phyloP scores from a whole-genome alignment of 1,140 invertebrate genomes.

The Charaxes varanes region DNA sequence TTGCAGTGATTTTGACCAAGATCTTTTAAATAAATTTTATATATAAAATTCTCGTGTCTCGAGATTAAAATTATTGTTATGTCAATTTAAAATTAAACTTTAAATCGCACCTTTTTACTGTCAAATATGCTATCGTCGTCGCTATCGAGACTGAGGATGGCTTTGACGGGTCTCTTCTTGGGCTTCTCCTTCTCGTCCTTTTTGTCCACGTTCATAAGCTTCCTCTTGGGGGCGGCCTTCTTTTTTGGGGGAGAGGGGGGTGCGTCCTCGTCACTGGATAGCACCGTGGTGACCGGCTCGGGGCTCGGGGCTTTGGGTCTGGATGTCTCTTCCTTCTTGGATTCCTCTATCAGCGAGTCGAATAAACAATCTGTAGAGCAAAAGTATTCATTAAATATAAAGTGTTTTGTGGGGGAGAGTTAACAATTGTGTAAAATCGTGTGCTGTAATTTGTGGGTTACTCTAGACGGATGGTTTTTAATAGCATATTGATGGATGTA shows the following conservation, averaged over 20 bases:
- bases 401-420: background rate
- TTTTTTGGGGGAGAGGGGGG: slow-evolving; percentile 43
- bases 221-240: slow-evolving; percentile 54
- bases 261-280: slow-evolving; percentile 51
- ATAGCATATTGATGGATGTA: background rate
- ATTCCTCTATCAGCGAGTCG: slow-evolving; percentile 69
- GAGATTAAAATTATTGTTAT: background rate
- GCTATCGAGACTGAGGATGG: slow-evolving; percentile 41
- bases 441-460: too few relatives aligned
- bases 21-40: too few relatives aligned
- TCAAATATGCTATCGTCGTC: slow-evolving; percentile 69
- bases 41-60: too few relatives aligned
- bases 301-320: slow-evolving; percentile 25
- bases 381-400: background rate
- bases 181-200: slow-evolving; percentile 39
- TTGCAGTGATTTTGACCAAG: too few relatives aligned
- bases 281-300: slow-evolving; percentile 32
- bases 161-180: slow-evolving; percentile 56
- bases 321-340: slow-evolving; percentile 51
- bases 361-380: slow-evolving; percentile 61
- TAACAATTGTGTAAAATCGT: too few relatives aligned
- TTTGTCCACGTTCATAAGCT: slow-evolving; percentile 43
- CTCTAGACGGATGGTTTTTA: too few relatives aligned
- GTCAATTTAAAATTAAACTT: background rate
- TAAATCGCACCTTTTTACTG: slow-evolving; percentile 53